A percentile compares a stretch with the other conserved stretches of the same genome.
Conservation (phyloP, 1,140 invertebrate species). For the Nylanderia fulva region DNA sequence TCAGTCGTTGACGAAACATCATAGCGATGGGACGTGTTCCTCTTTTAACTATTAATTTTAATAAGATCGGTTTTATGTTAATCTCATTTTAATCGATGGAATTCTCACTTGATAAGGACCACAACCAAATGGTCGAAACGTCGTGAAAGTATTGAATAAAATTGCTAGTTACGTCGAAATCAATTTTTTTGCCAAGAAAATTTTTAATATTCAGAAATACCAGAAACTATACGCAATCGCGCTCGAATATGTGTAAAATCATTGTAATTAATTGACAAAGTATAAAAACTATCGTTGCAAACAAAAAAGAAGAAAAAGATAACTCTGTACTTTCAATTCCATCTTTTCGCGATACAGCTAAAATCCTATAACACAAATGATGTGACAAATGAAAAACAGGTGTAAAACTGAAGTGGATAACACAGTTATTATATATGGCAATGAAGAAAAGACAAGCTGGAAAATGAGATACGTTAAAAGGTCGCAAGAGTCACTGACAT, state of each 20-base stretch:
- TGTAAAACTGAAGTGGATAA: slow-evolving; percentile 32
- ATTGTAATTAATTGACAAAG: background rate
- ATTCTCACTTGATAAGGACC: no score
- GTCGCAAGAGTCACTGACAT: slow-evolving; percentile 16
- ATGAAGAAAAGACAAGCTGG: background rate
- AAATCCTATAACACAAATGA: background rate
- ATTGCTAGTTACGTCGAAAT: no score
- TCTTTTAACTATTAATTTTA: no score
- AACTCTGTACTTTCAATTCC: background rate
- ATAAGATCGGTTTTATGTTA: no score
- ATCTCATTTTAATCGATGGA: no score
- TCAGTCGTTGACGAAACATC: no score
- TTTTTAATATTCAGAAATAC: no score
- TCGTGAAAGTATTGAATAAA: no score
- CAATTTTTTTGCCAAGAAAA: no score
- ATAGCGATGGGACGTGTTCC: no score
- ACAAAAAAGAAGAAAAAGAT: background rate
- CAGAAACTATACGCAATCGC: background rate
- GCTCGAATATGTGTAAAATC: background rate
- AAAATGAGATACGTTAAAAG: slow-evolving; percentile 13
- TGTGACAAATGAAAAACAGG: slow-evolving; percentile 2
- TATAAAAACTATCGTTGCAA: background rate
- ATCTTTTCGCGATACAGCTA: background rate
- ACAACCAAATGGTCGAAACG: no score
- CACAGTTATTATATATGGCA: background rate